Evolutionary conservation across 1,140 invertebrate genomes (phyloP).

Genomic region (Phenacoccus solenopsis): DNA sequence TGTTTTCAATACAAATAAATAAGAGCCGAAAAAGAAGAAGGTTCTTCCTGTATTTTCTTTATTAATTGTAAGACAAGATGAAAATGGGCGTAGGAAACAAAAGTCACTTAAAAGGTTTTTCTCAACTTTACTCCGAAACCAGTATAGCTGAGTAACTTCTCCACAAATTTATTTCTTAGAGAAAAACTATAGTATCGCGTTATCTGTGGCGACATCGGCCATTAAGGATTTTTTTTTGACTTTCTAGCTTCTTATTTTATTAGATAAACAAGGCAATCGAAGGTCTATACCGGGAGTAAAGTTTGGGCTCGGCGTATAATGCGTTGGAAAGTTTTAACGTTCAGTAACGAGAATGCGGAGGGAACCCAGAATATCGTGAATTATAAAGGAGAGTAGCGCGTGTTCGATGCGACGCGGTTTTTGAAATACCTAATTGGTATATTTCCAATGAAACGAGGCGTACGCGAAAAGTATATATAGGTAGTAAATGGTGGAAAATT

Average conservation of each 20-base stretch:
- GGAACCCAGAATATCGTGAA: background rate
- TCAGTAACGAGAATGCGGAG: too few relatives aligned
- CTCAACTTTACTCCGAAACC: background rate
- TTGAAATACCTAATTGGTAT: too few relatives aligned
- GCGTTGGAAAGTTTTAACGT: too few relatives aligned
- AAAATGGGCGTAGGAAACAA: background rate
- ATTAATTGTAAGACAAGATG: background rate
- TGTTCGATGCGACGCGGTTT: too few relatives aligned
- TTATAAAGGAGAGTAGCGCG: background rate
- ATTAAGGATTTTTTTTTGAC: too few relatives aligned
- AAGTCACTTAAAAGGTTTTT: background rate
- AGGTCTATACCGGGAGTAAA: background rate
- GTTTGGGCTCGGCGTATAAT: too few relatives aligned
- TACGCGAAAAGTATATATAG: too few relatives aligned
- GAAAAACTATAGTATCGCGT: background rate
- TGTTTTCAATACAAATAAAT: too few relatives aligned
- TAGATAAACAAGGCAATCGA: background rate
- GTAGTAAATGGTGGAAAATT: too few relatives aligned
- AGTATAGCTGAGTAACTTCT: background rate
- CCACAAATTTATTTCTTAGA: background rate
- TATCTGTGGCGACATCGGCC: background rate
- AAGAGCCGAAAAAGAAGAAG: too few relatives aligned
- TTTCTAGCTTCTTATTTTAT: background rate
- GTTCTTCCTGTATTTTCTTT: too few relatives aligned
- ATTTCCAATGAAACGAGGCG: too few relatives aligned